Evolutionary conservation across 2,888 invertebrate genomes (phyloP).

Genomic region (Erpobdella octoculata): DNA sequence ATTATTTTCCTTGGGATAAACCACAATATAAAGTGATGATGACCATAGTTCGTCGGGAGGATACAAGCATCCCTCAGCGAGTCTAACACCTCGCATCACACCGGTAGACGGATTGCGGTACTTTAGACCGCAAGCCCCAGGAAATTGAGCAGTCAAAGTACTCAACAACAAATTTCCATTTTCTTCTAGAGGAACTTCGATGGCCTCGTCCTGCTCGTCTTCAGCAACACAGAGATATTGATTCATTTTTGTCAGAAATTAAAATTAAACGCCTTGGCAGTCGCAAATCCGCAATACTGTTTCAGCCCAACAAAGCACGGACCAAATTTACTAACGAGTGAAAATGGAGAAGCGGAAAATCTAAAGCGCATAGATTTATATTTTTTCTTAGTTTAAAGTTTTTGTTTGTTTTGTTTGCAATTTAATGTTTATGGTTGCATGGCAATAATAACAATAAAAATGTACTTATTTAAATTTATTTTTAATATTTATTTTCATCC

Average conservation of each 20-base stretch:
- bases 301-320: too few relatives aligned
- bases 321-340: too few relatives aligned
- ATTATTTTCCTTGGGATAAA: conserved; percentile 57
- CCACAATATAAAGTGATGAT: conserved; percentile 61
- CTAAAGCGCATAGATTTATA: too few relatives aligned
- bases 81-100: conserved; percentile 56
- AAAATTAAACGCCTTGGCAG: background rate
- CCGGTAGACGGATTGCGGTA: conserved; percentile 76
- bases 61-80: conserved; percentile 82
- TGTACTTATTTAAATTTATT: too few relatives aligned
- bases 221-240: conserved; percentile 81
- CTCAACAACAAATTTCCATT: conserved; percentile 83
- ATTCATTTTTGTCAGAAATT: conserved; percentile 41
- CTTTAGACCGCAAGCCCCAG: conserved; percentile 92
- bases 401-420: too few relatives aligned
- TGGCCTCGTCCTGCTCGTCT: conserved; percentile 81
- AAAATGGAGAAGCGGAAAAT: too few relatives aligned
- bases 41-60: conserved; percentile 86
- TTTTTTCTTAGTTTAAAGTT: too few relatives aligned
- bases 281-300: too few relatives aligned
- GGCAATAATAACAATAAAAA: too few relatives aligned
- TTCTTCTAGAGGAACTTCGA: conserved; percentile 90
- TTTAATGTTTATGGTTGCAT: too few relatives aligned
- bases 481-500: too few relatives aligned
- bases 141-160: conserved; percentile 93